Base-by-base conservation (phyloP, 2,797 vertebrate species). In the Pangasius krempfi region DNA sequence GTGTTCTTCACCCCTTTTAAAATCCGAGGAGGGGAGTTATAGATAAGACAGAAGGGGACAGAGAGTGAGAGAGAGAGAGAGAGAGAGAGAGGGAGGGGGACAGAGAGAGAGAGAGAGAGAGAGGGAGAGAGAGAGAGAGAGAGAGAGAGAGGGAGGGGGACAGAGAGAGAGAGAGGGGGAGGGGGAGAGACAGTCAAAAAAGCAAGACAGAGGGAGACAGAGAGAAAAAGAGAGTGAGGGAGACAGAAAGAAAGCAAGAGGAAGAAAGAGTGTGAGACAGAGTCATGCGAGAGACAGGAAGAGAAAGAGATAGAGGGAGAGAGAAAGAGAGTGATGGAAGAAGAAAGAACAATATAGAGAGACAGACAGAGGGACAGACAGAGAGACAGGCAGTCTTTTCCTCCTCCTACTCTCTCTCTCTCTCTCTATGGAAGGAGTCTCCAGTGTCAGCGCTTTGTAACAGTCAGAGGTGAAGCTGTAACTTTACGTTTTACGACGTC, bases 1-100 rank as follows among this genome's bases (percentile, higher is more conserved):
- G 27, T 85, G 93, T 93, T 91, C 91, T 84, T 94, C 90, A 91
- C 93, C 94, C 89, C 91, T 93, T 87, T 91, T 76, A 87, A 94
- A n/a, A 84, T 30, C 62, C 40, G 8, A 58, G 79, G 78, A 80
- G 52, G 50, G 9, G 30, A 56, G 27, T 25, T 60, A 52, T 78
- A 78, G 75, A 78, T 78, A 78, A 60, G 54, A 79, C 30, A 37
- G 52, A 13, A 54, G 4, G 27, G 7, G 47, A 18, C 25, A 50
- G 73, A 27, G 40, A 47, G 22, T 27, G 72, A 75, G 72, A 47
- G 72, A 14, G 40, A 27, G 72, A 13, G 72, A 4, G 37, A 5
- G 14, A 2, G 16, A 2, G 1, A 70, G 2, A 70, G 16, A 37
- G 7, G 20, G 33, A 25, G 3, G 44, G 33, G 14, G 3, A 16